These are phyloP conservation scores for Myopa testacea DNA, from an alignment of 2,888 invertebrate genomes.

Conservation along the genomic window DNA sequence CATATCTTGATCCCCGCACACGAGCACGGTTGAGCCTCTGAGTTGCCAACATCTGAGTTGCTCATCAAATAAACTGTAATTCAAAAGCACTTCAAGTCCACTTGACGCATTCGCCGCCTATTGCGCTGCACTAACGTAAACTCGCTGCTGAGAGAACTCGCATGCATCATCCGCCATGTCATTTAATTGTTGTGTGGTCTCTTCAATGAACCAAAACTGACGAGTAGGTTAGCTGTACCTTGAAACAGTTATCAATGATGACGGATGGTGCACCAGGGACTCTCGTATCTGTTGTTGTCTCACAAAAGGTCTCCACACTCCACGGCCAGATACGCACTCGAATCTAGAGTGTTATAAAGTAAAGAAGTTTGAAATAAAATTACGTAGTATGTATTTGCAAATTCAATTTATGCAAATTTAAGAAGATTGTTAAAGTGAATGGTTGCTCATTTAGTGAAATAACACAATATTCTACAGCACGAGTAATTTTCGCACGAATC, in stretches of 20 bases:
- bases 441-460: too few species aligned
- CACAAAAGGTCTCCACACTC: too few species aligned
- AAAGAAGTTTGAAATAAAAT: background rate
- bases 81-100: constrained; percentile 31
- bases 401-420: background rate
- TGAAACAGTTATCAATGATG: background rate
- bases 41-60: background rate
- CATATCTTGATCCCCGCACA: constrained; percentile 4
- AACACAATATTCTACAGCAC: too few species aligned
- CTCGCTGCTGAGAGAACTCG: background rate
- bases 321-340: too few species aligned
- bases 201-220: background rate
- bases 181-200: constrained; percentile 27
- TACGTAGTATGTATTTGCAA: background rate
- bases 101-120: constrained; percentile 24
- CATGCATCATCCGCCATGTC: background rate
- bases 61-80: constrained; percentile 31
- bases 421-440: background rate
- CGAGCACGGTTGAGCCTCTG: background rate
- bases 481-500: too few species aligned
- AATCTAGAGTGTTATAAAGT: too few species aligned
- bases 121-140: constrained; percentile 11
- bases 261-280: too few species aligned
- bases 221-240: background rate
- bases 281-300: too few species aligned